Evolutionary conservation across 2,113 vertebrate species (phyloP).

Genomic region (Psittacus erithacus): DNA sequence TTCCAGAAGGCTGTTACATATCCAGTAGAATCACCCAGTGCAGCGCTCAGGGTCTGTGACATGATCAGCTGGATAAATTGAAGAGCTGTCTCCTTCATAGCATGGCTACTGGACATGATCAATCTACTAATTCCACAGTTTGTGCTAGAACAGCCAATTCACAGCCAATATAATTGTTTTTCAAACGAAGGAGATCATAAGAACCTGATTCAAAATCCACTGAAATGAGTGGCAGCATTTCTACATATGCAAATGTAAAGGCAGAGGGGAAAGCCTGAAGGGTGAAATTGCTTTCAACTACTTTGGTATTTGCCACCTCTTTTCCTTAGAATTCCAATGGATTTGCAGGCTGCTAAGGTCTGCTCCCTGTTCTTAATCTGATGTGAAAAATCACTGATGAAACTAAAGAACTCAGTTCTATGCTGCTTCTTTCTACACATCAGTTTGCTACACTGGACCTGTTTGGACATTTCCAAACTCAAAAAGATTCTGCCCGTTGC

Average conservation of each 20-base stretch:
- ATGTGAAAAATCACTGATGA: background rate
- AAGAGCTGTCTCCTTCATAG: background rate
- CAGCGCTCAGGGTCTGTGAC: background rate
- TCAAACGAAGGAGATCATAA: background rate
- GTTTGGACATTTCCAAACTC: background rate
- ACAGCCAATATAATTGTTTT: background rate
- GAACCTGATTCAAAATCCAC: background rate
- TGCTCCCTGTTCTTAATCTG: background rate
- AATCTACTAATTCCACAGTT: background rate
- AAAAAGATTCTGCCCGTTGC: background rate
- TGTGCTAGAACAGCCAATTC: background rate
- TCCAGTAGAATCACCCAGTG: background rate
- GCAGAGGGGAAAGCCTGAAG: background rate
- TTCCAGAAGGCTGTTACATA: background rate
- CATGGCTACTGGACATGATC: background rate
- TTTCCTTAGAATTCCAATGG: background rate
- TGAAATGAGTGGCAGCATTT: background rate
- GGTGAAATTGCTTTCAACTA: background rate
- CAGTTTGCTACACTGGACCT: background rate
- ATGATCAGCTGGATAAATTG: background rate
- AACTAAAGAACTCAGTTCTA: background rate
- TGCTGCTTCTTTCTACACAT: background rate
- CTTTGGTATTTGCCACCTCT: background rate
- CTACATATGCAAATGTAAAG: background rate
- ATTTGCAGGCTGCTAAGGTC: background rate